A percentile compares a stretch with the other conserved stretches of the same genome.
Evolutionary conservation across 2,113 vertebrate genomes (phyloP).

Genomic region (Atrichornis clamosus): DNA sequence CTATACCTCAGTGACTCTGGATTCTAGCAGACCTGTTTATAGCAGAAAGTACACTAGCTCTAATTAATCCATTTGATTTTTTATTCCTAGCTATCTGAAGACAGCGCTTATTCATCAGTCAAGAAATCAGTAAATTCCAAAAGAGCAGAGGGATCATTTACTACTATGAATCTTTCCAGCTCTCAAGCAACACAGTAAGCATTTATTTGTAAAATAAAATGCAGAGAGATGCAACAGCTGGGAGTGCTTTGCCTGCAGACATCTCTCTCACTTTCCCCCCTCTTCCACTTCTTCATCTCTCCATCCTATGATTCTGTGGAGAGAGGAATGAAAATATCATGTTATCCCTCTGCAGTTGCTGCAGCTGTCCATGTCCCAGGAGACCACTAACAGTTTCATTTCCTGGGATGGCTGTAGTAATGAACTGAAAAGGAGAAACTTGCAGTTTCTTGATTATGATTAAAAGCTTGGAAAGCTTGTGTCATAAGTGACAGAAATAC

Average conservation of each 20-base stretch:
- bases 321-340: not conserved
- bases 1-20: not conserved
- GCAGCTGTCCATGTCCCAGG: not conserved
- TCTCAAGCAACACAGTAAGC: slow-evolving; percentile 44
- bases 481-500: not conserved
- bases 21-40: not conserved
- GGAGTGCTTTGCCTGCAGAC: not conserved
- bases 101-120: not conserved
- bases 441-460: not conserved
- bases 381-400: not conserved
- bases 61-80: not conserved
- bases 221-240: not conserved
- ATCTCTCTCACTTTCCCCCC: not conserved
- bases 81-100: slow-evolving; percentile 61
- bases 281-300: not conserved
- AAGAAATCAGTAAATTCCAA: slow-evolving; percentile 14
- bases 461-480: not conserved
- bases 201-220: not conserved
- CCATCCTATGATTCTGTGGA: rapidly evolving
- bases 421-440: not conserved
- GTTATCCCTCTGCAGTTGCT: not conserved
- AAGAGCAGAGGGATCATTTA: not conserved
- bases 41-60: not conserved
- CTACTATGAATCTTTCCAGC: not conserved
- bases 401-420: not conserved